Evolutionary conservation across 2,113 vertebrate genomes (phyloP), one percentile per base, ranked within the genome.

Genomic region (Myotis lucifugus): DNA sequence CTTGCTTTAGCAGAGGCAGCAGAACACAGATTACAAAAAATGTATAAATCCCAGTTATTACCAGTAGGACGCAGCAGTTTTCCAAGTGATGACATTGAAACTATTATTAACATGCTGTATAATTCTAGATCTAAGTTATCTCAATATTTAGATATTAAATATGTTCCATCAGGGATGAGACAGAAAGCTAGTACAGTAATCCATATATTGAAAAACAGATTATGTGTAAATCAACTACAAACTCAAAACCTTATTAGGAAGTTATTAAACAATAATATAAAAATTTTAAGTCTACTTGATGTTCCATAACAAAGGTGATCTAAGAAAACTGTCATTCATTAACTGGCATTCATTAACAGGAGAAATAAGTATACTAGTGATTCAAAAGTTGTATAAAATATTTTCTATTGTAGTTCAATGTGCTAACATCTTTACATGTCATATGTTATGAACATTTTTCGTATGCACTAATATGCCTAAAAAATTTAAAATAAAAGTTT

Each of bases 401-500:
- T 85, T 96, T 95, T 92, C 87, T 91, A 66, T 66, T 79, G 12
- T 84, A 70, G 29, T 88, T 93, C n/a, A 89, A 9, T 95, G 14
- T 88, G 59, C 50, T 89, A 91, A 87, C 52, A 70, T 76, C 77
- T 91, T 67, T 78, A n/a, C 46, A 40, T 92, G 70, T 59, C 40
- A 25, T 77, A 5, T 92, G 46, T 88, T 79, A 88, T 54, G 88
- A 50, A 84, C 88, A 74, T 25, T n/a, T 95, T 96, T 93, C 82
- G 42, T 74, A 64, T 56, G 40, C 56, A 88, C 78, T 66, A 78
- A 92, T 37, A 92, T 95, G 37, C 0, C 14, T 92, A 88, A 82
- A 78, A 78, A 81, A 83, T 83, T 96, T 88, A 85, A 96, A 97
- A 97, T 97, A 97, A 97, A 96, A 95, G n/a, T 95, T 96, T 96